These are phyloP conservation scores for Nyctalus aviator DNA, from an alignment of 2,797 vertebrate genomes.

Conservation along the genomic window DNA sequence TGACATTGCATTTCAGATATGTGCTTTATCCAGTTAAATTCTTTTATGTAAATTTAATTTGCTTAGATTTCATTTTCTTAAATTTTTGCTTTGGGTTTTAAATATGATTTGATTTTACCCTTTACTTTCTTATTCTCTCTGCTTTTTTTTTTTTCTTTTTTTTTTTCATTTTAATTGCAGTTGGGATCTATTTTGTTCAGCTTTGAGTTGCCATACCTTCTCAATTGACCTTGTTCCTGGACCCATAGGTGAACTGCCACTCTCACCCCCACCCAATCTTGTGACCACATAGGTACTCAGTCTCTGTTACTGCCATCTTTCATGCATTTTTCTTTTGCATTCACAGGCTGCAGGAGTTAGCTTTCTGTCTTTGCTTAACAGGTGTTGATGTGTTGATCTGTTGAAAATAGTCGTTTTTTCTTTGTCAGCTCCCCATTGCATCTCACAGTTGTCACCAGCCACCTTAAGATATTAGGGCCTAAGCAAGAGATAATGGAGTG, in stretches of 20 bases:
- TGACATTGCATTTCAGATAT: slow-evolving; percentile 48
- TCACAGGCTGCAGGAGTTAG: background rate
- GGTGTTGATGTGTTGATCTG: slow-evolving; percentile 62
- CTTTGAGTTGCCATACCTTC: background rate
- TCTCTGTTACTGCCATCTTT: background rate
- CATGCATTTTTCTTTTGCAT: slow-evolving; percentile 14
- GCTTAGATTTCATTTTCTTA: slow-evolving; percentile 7
- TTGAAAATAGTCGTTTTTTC: slow-evolving; percentile 49
- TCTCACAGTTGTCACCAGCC: slow-evolving; percentile 34
- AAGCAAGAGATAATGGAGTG: background rate
- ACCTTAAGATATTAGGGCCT: background rate
- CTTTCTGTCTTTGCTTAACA: slow-evolving; percentile 39
- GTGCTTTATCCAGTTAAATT: slow-evolving; percentile 32
- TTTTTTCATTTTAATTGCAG: background rate
- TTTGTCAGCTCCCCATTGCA: background rate
- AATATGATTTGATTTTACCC: background rate
- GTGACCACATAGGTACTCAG: background rate
- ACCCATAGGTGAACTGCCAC: background rate
- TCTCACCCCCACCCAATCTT: background rate
- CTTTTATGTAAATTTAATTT: slow-evolving; percentile 24
- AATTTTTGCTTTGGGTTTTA: background rate
- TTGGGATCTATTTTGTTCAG: background rate
- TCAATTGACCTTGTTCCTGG: background rate
- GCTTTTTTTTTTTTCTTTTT: background rate
- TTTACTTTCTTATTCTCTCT: slow-evolving; percentile 23